Evolutionary conservation across 1,140 invertebrate genomes (phyloP), one percentile per base, ranked within the genome.

Genomic region (Diabrotica undecimpunctata): DNA sequence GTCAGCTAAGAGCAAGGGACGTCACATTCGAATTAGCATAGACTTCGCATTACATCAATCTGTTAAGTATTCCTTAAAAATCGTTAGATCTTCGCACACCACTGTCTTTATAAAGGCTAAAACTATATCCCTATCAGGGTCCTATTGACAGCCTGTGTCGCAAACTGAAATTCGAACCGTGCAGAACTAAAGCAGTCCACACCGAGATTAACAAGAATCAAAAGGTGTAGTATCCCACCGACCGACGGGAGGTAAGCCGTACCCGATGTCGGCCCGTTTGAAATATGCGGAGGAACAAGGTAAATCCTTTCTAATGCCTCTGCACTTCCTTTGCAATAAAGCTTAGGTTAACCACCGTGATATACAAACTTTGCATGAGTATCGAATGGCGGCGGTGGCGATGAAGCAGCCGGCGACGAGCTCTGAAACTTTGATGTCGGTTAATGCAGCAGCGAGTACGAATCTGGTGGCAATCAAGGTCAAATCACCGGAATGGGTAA

Each of bases 281-380:
- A 64, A 67, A 67, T 64, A 64, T 41, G 41, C 56, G 13, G 39
- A 62, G 66, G 62, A 67, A 64, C 66, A 65, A 52, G 66, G 64
- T 51, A 60, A 68, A 68, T 68, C 66, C 66, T 57, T 57, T 52
- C 53, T 68, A 68, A 68, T 65, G 56, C 62, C 62, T 56, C 13
- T 68, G 66, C 66, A 68, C 62, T 65, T 61, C 66, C 62, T 65
- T 62, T 62, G 63, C 62, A 65, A 68, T 68, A 68, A 68, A 68
- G 66, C 66, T 68, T 68, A 68, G 61, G 61, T 52, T 62, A 62
- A 62, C 61, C 61, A 62, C 61, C 61, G 61, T 62, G 61, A 62
- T 62, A 62, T 62, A 62, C 61, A 54, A 62, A 62, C 51, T 62
- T 62, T 62, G 61, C 36, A 37, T 54, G 61, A 54, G 56, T 62